Conservation (phyloP, 2,888 invertebrate genomes). For the Dyspetes luteomarginatus region DNA sequence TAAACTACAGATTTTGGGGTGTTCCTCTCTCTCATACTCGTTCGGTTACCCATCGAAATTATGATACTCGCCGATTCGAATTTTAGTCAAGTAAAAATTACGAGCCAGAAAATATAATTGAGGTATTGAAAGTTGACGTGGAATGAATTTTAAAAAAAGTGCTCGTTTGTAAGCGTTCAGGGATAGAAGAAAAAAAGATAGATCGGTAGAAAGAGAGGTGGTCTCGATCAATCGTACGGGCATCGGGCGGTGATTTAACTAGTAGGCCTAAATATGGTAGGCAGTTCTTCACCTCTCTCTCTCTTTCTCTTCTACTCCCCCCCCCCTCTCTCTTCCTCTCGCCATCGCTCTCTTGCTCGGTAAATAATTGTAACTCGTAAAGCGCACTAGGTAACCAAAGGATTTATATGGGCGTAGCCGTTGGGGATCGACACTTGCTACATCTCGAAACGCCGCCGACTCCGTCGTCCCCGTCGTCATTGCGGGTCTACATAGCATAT, state of each 20-base stretch:
- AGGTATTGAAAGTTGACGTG: neutral
- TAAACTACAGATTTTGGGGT: too few relatives aligned
- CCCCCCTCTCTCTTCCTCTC: constrained; percentile 16
- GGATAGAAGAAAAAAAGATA: constrained; percentile 40
- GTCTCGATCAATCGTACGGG: constrained; percentile 72
- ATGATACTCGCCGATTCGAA: too few relatives aligned
- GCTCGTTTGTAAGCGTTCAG: neutral
- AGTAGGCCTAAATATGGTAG: constrained; percentile 78
- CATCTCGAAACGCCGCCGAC: constrained; percentile 57
- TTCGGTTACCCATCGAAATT: too few relatives aligned
- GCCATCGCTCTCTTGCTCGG: constrained; percentile 39
- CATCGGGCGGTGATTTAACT: constrained; percentile 75
- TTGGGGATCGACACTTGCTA: constrained; percentile 75
- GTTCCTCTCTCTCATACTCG: too few relatives aligned
- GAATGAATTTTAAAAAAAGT: neutral
- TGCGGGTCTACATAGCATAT: constrained; percentile 65
- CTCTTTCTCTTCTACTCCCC: constrained; percentile 16
- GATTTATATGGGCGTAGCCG: constrained; percentile 80
- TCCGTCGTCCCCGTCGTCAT: constrained; percentile 39
- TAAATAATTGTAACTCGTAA: constrained; percentile 79
- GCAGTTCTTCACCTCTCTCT: constrained; percentile 48
- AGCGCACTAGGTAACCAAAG: constrained; percentile 76
- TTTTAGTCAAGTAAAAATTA: neutral
- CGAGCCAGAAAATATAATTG: constrained; percentile 33
- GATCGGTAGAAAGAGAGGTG: constrained; percentile 53